Conservation (phyloP, 2,797 vertebrate genomes). For the Scolopax rusticola region DNA sequence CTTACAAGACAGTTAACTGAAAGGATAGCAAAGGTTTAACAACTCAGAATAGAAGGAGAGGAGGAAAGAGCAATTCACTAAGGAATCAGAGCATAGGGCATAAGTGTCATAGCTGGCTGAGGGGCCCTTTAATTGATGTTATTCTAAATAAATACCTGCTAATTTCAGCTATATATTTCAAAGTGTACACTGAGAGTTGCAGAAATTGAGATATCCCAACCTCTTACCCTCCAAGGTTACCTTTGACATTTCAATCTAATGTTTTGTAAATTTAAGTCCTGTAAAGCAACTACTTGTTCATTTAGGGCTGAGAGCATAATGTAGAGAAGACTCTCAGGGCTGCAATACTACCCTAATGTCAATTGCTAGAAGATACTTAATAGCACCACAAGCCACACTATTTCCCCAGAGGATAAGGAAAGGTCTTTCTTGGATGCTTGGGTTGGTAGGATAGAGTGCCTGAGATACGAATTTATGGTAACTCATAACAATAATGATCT, state of each 20-base stretch:
- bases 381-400: neutral
- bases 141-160: neutral
- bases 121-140: neutral
- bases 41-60: neutral
- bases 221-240: neutral
- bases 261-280: neutral
- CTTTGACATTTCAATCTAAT: neutral
- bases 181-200: neutral
- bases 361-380: neutral
- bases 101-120: neutral
- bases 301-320: neutral
- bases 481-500: neutral
- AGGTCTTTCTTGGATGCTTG: neutral
- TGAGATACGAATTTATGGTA: rapidly evolving
- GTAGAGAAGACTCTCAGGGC: neutral
- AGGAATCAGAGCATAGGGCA: neutral
- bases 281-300: neutral
- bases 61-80: neutral
- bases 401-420: neutral
- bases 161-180: neutral
- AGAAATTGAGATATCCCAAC: neutral
- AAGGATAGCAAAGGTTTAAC: neutral
- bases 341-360: neutral
- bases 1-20: neutral
- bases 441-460: neutral